Evolutionary conservation across 1,140 invertebrate species (phyloP).

Genomic region (Heliconius eleuchia): DNA sequence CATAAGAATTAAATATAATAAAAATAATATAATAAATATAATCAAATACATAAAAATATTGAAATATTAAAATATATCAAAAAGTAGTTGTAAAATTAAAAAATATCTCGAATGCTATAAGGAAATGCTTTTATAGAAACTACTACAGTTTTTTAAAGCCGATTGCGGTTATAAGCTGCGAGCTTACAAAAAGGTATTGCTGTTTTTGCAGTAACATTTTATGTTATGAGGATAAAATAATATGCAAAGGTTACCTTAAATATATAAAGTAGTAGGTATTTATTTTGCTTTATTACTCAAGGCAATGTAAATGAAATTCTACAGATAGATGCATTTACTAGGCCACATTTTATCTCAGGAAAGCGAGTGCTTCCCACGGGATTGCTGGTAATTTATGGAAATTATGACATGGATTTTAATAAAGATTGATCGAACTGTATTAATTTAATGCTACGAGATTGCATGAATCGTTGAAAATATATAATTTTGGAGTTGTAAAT

Average conservation of each 20-base stretch:
- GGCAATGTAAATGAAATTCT: not conserved
- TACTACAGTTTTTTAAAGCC: not conserved
- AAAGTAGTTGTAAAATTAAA: not conserved
- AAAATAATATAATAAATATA: no score
- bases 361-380: not conserved
- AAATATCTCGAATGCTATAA: not conserved
- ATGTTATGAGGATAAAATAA: not conserved
- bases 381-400: not conserved
- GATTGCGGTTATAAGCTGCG: not conserved
- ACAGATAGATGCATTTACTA: not conserved
- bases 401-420: constrained; percentile 1
- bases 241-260: not conserved
- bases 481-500: not conserved
- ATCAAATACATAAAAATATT: no score
- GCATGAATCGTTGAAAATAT: not conserved
- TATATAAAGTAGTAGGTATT: not conserved
- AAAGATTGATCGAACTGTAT: not conserved
- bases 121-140: not conserved
- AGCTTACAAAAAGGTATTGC: not conserved
- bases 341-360: not conserved
- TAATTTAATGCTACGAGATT: not conserved
- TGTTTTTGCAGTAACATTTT: not conserved
- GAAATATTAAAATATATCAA: not conserved
- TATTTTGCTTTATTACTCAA: not conserved
- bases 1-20: not conserved